These are phyloP conservation scores for Phrynocephalus versicolor DNA, from an alignment of 2,113 vertebrate genomes.

Conservation along the genomic window DNA sequence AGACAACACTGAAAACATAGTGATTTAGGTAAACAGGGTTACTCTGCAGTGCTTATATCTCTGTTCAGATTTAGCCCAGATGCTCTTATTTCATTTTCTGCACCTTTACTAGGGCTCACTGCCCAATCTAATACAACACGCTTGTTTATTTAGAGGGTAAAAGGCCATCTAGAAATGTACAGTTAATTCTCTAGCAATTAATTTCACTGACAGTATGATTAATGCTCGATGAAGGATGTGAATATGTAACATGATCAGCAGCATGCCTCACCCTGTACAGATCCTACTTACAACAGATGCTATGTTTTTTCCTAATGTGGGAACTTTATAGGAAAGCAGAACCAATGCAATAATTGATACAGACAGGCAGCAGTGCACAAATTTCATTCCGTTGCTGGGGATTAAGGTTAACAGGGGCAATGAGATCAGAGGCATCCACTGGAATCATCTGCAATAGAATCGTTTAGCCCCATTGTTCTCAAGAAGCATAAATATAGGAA, in stretches of 20 bases:
- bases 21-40: not conserved
- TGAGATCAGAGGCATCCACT: not conserved
- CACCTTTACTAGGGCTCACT: slow-evolving; percentile 20
- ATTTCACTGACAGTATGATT: slow-evolving; percentile 47
- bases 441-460: not conserved
- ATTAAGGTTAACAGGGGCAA: not conserved
- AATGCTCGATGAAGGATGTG: slow-evolving; percentile 44
- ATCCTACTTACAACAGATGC: not conserved
- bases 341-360: not conserved
- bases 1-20: too few relatives aligned
- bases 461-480: not conserved
- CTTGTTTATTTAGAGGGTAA: slow-evolving; percentile 40
- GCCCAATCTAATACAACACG: not conserved
- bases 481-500: not conserved
- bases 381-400: slow-evolving; percentile 22
- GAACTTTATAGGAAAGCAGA: slow-evolving; percentile 28
- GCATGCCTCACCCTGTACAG: slow-evolving; percentile 20
- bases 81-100: slow-evolving; percentile 23
- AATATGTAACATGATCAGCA: slow-evolving; percentile 38
- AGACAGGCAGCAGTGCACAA: not conserved
- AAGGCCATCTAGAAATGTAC: slow-evolving; percentile 45
- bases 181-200: slow-evolving; percentile 43
- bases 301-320: slow-evolving; percentile 49
- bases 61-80: not conserved
- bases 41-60: not conserved